A percentile compares a stretch with the other conserved stretches of the same genome.
Evolutionary conservation across 2,797 vertebrate species (phyloP).

Genomic region (Etheostoma perlongum): DNA sequence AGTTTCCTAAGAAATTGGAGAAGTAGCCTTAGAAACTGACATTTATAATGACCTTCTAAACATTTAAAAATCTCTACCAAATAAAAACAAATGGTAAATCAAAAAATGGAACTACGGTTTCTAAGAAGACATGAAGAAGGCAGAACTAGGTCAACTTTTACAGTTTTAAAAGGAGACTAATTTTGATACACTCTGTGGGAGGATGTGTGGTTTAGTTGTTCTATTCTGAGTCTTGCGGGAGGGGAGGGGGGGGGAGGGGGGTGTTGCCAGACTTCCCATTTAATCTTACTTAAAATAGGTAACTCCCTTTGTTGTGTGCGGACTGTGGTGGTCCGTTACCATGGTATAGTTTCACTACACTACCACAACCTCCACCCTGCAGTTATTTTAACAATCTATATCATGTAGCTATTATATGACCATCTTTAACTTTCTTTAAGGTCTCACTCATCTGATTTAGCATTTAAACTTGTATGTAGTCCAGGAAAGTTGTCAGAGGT

Average conservation of each 20-base stretch:
- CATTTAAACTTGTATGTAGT: not conserved
- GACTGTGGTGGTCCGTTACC: not conserved
- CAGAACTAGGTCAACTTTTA: constrained; percentile 41
- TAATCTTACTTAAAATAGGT: constrained; percentile 65
- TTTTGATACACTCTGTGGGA: constrained; percentile 59
- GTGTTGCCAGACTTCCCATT: constrained; percentile 45
- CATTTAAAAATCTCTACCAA: not conserved
- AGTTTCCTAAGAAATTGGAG: not conserved
- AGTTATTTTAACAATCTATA: not conserved
- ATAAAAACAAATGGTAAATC: not conserved
- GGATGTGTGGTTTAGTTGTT: constrained; percentile 61
- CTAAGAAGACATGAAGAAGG: constrained; percentile 6
- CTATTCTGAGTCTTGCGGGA: constrained; percentile 66
- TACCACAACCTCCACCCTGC: constrained; percentile 14
- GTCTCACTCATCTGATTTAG: not conserved
- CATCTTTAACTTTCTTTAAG: not conserved
- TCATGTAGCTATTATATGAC: not conserved
- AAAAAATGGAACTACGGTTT: constrained; percentile 2
- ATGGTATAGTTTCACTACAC: not conserved
- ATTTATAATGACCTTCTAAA: not conserved
- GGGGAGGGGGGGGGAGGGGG: constrained; percentile 29
- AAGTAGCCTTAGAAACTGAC: not conserved
- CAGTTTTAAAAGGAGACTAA: constrained; percentile 38
- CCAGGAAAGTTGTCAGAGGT: not conserved
- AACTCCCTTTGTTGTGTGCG: constrained; percentile 33